Evolutionary conservation across 1,140 invertebrate genomes (phyloP).

Genomic region (Holcopasites calliopsidis): DNA sequence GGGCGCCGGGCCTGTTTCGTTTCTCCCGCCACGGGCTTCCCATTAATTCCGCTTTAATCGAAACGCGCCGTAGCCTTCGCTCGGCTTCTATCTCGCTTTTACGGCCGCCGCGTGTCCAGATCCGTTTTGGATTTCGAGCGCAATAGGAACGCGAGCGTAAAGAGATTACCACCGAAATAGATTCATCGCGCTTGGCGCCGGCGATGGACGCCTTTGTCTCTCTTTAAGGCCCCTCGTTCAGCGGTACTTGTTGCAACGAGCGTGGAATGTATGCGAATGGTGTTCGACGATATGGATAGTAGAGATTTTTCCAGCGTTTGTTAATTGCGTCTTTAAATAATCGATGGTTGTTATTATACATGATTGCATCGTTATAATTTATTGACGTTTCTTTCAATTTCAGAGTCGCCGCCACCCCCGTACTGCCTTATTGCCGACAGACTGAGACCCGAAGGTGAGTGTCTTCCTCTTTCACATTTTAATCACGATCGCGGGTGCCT

Average conservation of each 20-base stretch:
- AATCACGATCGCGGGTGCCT: background rate
- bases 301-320: too few relatives aligned
- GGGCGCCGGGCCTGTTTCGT: conserved; percentile 41
- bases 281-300: too few relatives aligned
- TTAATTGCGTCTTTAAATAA: too few relatives aligned
- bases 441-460: conserved; percentile 85
- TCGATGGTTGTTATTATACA: too few relatives aligned
- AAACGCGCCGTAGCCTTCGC: conserved; percentile 30
- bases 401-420: conserved; percentile 87
- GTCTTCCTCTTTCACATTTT: conserved; percentile 14
- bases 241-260: background rate
- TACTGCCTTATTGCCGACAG: conserved; percentile 85
- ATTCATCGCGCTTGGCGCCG: conserved; percentile 46
- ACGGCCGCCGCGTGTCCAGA: background rate
- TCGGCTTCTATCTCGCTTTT: conserved; percentile 20
- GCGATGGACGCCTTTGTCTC: conserved; percentile 13
- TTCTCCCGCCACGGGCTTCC: background rate
- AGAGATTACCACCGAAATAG: conserved; percentile 33
- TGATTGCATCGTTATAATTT: too few relatives aligned
- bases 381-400: conserved; percentile 71
- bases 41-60: conserved; percentile 46
- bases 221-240: background rate
- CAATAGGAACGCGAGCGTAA: conserved; percentile 16
- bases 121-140: conserved; percentile 25
- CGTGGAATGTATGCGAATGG: too few relatives aligned